Conservation (phyloP, 2,797 vertebrate species). For the Cynopterus sphinx region DNA sequence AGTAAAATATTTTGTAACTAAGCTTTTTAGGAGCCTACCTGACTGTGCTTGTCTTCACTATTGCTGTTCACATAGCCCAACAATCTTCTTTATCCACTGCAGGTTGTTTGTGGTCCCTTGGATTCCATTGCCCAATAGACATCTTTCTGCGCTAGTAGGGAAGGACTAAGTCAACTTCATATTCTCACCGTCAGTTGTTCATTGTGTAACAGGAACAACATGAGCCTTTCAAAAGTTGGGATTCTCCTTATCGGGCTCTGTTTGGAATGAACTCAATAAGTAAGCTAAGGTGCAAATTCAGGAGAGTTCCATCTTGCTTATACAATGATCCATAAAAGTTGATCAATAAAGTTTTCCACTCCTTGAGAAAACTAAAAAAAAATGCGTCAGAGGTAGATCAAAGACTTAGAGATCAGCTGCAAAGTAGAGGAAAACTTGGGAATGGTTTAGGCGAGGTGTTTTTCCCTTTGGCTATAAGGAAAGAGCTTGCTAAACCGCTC, state of each 20-base stretch:
- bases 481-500: slow-evolving; percentile 55
- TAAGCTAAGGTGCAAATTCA: slow-evolving; percentile 26
- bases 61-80: not conserved
- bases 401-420: not conserved
- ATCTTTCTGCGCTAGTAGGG: slow-evolving; percentile 12
- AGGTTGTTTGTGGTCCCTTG: not conserved
- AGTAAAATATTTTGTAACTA: slow-evolving; percentile 34
- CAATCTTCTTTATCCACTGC: not conserved
- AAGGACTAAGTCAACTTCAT: not conserved
- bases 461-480: slow-evolving; percentile 21
- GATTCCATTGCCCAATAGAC: not conserved
- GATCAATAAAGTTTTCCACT: not conserved
- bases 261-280: not conserved
- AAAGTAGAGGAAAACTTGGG: not conserved
- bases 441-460: slow-evolving; percentile 2
- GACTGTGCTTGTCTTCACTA: not conserved
- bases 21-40: not conserved
- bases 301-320: not conserved
- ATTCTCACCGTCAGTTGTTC: not conserved
- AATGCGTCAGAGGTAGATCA: not conserved
- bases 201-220: not conserved
- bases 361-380: slow-evolving; percentile 40
- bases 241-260: not conserved
- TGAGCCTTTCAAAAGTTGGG: not conserved
- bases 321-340: slow-evolving; percentile 18